A percentile compares a stretch with the other conserved stretches of the same genome.
phyloP scores from a whole-genome alignment of 2,797 vertebrate species.

The Lithobates pipiens region DNA sequence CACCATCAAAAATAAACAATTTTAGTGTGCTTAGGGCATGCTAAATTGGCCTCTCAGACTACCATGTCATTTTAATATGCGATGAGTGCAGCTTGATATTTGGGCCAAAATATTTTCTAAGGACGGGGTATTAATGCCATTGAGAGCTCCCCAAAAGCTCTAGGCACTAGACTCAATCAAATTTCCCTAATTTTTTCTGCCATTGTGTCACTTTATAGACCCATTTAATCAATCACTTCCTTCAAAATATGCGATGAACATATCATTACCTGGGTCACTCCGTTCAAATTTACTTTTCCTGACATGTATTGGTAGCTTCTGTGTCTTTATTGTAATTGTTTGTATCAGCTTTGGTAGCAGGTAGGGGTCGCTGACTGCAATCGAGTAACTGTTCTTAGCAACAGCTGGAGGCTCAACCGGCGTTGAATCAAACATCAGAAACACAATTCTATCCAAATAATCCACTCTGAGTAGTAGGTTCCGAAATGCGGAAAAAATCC shows the following conservation, averaged over 20 bases:
- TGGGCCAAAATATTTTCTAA: no score
- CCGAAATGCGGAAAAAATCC: background rate
- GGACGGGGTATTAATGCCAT: no score
- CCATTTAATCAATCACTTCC: background rate
- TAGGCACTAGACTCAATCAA: no score
- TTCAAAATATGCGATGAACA: background rate
- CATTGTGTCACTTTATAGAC: background rate
- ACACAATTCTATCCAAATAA: slow-evolving; percentile 46
- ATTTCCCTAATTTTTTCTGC: no score
- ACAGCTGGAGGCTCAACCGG: background rate
- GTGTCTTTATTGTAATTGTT: background rate
- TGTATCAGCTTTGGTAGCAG: slow-evolving; percentile 40
- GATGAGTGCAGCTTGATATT: no score
- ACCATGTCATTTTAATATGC: no score
- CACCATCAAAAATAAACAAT: no score
- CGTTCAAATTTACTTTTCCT: slow-evolving; percentile 28
- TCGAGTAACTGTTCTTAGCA: slow-evolving; percentile 38
- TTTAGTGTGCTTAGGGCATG: no score
- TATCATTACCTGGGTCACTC: slow-evolving; percentile 25
- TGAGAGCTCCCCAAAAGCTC: no score
- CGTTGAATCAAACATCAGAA: slow-evolving; percentile 52
- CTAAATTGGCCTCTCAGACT: no score
- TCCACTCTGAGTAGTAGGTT: slow-evolving; percentile 40
- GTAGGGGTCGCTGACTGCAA: background rate
- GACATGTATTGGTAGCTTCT: background rate